Conservation (phyloP, 2,888 invertebrate genomes). For the Microdon myrmicae region DNA sequence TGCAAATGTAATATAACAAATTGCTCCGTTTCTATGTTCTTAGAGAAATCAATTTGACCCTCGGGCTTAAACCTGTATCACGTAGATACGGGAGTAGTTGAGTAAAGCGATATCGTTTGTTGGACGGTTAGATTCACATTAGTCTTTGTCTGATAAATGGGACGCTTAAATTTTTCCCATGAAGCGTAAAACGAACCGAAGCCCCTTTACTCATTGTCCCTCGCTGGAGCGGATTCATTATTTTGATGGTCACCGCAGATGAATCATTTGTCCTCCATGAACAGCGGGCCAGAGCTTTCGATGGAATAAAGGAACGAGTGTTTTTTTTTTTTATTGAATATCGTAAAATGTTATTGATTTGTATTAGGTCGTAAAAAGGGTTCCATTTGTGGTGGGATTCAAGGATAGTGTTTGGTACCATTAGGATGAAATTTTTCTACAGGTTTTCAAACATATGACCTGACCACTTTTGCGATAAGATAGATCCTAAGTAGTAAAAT, state of each 20-base stretch:
- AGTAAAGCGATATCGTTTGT: conserved; percentile 21
- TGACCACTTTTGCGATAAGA: too few relatives aligned
- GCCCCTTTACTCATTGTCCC: conserved; percentile 14
- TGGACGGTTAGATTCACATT: conserved; percentile 12
- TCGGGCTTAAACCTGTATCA: background rate
- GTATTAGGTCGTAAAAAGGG: too few relatives aligned
- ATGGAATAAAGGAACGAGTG: background rate
- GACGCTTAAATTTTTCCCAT: conserved; percentile 16
- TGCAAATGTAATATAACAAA: conserved; percentile 10
- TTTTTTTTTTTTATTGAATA: background rate
- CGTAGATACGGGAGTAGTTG: too few relatives aligned
- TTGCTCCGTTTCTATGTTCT: conserved; percentile 22
- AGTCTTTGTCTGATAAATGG: conserved; percentile 34
- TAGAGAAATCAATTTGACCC: conserved; percentile 33
- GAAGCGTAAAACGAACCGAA: conserved; percentile 9
- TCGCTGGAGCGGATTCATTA: conserved; percentile 10
- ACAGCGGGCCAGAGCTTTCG: conserved; percentile 2
- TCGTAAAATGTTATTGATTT: too few relatives aligned
- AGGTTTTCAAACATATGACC: too few relatives aligned
- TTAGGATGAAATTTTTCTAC: too few relatives aligned
- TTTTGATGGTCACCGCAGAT: conserved; percentile 22
- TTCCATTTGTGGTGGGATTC: too few relatives aligned
- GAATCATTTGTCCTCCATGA: conserved; percentile 14
- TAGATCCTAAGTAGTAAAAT: too few relatives aligned
- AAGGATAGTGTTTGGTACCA: too few relatives aligned